Conservation (phyloP, 2,888 invertebrate species). For the Rhingia rostrata region DNA sequence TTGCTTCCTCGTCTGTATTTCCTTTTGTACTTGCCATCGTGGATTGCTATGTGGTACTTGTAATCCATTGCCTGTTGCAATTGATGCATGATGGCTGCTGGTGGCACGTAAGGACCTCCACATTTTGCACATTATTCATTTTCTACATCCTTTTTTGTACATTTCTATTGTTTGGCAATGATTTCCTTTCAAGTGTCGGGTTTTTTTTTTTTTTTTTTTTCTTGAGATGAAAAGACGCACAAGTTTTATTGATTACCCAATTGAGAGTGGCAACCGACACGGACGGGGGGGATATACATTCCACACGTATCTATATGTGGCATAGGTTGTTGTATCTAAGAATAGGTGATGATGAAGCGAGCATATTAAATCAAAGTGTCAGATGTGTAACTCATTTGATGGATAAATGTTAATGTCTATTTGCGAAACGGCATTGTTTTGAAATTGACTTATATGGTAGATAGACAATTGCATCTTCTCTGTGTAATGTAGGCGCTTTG, state of each 20-base stretch:
- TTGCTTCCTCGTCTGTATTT: too few species aligned
- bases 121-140: slow-evolving; percentile 13
- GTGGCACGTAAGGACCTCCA: slow-evolving; percentile 55
- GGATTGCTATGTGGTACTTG: slow-evolving; percentile 12
- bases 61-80: slow-evolving; percentile 44
- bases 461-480: slow-evolving; percentile 28
- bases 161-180: slow-evolving; percentile 32
- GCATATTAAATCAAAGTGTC: slow-evolving; percentile 68
- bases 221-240: slow-evolving; percentile 31
- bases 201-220: background rate
- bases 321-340: background rate
- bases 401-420: slow-evolving; percentile 64
- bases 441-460: slow-evolving; percentile 30
- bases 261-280: background rate
- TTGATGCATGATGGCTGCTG: slow-evolving; percentile 33
- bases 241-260: slow-evolving; percentile 41
- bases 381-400: slow-evolving; percentile 66
- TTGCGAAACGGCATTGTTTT: slow-evolving; percentile 33
- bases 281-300: background rate
- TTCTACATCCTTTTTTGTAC: slow-evolving; percentile 2
- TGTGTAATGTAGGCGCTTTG: slow-evolving; percentile 12
- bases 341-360: slow-evolving; percentile 54
- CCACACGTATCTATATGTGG: background rate
- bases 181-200: slow-evolving; percentile 25
- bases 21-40: slow-evolving; percentile 18